Percentiles rank a stretch among this genome's conserved stretches.
phyloP scores from a whole-genome alignment of 2,113 vertebrate genomes.

The Mus spicilegus region DNA sequence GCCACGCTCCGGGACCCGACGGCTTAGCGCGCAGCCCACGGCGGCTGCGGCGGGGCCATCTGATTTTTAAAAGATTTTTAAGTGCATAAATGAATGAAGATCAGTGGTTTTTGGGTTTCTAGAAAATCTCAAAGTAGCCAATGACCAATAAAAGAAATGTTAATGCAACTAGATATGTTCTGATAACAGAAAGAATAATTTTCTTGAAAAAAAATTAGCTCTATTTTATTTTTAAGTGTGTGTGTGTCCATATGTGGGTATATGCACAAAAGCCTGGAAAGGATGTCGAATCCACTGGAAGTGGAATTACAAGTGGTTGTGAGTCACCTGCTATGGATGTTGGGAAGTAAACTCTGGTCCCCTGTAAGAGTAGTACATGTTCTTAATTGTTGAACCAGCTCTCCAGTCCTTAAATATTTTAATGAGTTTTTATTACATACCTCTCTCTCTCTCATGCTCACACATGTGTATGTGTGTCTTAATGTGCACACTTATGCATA shows the following conservation, averaged over 20 bases:
- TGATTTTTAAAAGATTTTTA: background rate
- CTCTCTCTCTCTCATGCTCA: background rate
- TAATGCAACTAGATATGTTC: background rate
- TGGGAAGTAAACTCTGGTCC: background rate
- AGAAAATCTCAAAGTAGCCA: background rate
- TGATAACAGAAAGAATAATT: background rate
- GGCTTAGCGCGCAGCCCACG: constrained; percentile 9
- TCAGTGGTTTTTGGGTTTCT: background rate
- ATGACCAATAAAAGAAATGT: background rate
- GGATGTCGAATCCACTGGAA: background rate
- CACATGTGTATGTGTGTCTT: background rate
- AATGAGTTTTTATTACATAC: background rate
- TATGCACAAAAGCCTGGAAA: background rate
- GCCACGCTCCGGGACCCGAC: constrained; percentile 58
- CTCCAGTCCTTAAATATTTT: background rate
- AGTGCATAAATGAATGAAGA: background rate
- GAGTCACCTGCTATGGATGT: background rate
- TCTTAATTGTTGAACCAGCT: background rate
- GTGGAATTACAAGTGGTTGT: background rate
- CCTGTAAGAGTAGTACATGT: background rate
- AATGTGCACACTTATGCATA: background rate
- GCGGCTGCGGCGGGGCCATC: constrained; percentile 55
- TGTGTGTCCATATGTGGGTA: background rate
- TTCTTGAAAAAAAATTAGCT: background rate
- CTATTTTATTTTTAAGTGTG: background rate